Evolutionary conservation across 2,888 invertebrate genomes (phyloP).

Genomic region (Congeria kusceri): DNA sequence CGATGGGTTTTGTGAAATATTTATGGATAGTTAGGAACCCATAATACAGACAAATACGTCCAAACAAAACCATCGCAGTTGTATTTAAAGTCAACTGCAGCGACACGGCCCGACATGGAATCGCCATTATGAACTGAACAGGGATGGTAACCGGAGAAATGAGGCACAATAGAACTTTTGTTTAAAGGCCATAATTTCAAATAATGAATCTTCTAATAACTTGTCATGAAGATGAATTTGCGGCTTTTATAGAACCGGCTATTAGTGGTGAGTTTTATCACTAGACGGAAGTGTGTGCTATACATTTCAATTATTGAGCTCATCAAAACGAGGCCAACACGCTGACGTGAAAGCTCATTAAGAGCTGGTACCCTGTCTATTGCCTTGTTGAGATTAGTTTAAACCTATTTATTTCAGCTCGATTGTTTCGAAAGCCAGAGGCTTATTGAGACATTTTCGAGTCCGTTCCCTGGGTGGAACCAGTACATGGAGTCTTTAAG

Average conservation of each 20-base stretch:
- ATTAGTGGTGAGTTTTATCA: neutral
- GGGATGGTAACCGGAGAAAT: slow-evolving; percentile 12
- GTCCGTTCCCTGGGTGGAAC: no score
- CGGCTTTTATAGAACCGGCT: neutral
- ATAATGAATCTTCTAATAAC: slow-evolving; percentile 32
- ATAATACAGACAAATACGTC: slow-evolving; percentile 48
- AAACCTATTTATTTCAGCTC: no score
- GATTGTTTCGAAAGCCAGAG: no score
- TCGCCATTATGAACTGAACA: slow-evolving; percentile 18
- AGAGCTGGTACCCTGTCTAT: no score
- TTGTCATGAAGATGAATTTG: slow-evolving; percentile 28
- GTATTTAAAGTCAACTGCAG: slow-evolving; percentile 4
- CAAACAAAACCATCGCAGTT: slow-evolving; percentile 23
- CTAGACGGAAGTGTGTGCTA: no score
- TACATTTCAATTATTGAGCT: no score
- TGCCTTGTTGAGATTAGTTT: no score
- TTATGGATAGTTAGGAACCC: slow-evolving; percentile 52
- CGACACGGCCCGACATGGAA: slow-evolving; percentile 24
- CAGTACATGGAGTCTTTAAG: no score
- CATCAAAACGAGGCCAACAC: no score
- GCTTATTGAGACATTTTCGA: no score
- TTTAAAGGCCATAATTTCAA: slow-evolving; percentile 30
- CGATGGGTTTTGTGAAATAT: slow-evolving; percentile 47
- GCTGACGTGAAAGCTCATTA: no score
- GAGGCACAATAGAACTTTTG: slow-evolving; percentile 7